These are phyloP conservation scores for Xestia rhomboidea DNA, from an alignment of 2,888 invertebrate species.

Conservation along the genomic window DNA sequence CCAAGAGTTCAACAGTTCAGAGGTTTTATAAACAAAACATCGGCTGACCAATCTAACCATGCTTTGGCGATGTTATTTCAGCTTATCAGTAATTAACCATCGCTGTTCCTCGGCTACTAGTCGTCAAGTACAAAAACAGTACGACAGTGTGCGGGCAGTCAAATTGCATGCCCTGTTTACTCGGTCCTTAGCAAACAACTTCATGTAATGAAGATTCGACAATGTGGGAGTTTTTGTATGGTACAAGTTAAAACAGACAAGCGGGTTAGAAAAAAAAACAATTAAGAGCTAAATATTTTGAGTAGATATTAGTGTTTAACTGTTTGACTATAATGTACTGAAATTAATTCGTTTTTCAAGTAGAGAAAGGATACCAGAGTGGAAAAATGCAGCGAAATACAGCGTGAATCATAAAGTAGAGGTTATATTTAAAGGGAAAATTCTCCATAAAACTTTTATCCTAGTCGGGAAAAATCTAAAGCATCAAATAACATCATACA, in stretches of 20 bases:
- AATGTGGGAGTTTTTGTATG: constrained; percentile 67
- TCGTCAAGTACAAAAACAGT: constrained; percentile 26
- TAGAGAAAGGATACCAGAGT: neutral
- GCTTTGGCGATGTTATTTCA: neutral
- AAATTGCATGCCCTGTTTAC: constrained; percentile 69
- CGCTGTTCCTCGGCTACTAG: neutral
- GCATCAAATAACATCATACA: too few relatives aligned
- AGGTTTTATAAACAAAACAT: neutral
- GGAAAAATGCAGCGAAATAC: too few relatives aligned
- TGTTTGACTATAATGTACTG: neutral
- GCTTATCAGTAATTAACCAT: constrained; percentile 21
- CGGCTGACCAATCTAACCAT: neutral
- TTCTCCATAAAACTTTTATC: too few relatives aligned
- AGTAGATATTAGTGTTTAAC: neutral
- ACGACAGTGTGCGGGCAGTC: constrained; percentile 50
- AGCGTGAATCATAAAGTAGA: neutral
- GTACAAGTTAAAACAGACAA: constrained; percentile 49
- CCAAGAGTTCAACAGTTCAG: neutral
- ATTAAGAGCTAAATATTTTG: neutral
- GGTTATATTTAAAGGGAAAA: neutral
- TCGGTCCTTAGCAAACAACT: constrained; percentile 76
- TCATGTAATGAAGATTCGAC: constrained; percentile 79
- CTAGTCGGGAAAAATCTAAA: too few relatives aligned
- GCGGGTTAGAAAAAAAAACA: neutral
- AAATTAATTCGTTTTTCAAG: neutral